Base-by-base conservation (phyloP, 1,140 invertebrate species). In the Drosophila ohnishii region DNA sequence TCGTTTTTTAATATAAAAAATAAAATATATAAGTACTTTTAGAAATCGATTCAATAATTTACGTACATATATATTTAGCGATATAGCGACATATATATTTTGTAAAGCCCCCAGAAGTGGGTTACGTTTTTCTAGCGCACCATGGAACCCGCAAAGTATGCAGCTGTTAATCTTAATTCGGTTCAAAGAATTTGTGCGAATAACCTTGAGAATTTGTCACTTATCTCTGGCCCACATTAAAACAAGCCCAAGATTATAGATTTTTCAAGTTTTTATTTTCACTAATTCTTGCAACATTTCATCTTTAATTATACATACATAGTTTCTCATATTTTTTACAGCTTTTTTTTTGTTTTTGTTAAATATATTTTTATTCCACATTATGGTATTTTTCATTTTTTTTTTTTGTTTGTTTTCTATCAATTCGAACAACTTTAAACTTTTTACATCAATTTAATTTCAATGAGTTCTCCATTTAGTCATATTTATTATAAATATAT, bases 221-320 rank as follows among this genome's bases (percentile, higher is more conserved):
- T 28, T 28, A 47, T 47, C 22, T 47, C 45, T 14, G 3, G 7
- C 4, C 9, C 9, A 25, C 13, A 48, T 30, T 11, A 0, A 16
- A 1, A 48, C 25, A 50, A n/a, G 5, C 1, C 0, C 4, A 19
- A 13, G 5, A n/a, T 39, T 39, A 10, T 40, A n/a, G 14, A 39
- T 72, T 78, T 84, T 85, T 34, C 34, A 66, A 59, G 51, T 77
- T 85, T 80, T 85, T 86, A 85, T 86, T 85, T 86, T 85, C 64
- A 85, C 81, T 85, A 85, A 86, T 86, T 80, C 57, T 75, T 86
- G 82, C 81, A 85, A 85, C 74, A 86, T 86, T 86, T 86, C 76
- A 75, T 86, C 71, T 74, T 84, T 80, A 84, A 86, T 75, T 85
- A 81, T 85, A 85, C 81, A 85, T 86, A 81, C 82, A 85, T 85